Conservation (phyloP, 2,888 invertebrate genomes). For the Cephus runcator region DNA sequence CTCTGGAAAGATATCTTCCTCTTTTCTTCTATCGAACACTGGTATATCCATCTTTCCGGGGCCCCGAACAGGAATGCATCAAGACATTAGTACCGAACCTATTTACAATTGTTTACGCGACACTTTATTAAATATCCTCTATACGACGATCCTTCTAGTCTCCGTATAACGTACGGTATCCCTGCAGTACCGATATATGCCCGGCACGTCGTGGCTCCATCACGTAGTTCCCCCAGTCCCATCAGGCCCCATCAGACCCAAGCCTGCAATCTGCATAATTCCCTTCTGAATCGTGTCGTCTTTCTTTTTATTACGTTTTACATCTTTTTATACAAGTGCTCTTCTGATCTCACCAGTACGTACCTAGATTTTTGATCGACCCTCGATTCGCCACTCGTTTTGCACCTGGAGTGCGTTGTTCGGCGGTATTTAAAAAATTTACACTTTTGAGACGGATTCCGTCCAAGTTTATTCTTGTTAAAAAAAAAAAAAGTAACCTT, state of each 20-base stretch:
- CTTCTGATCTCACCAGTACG: not conserved
- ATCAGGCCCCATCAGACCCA: conserved; percentile 58
- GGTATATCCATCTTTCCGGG: not conserved
- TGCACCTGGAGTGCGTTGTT: not conserved
- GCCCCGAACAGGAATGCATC: not conserved
- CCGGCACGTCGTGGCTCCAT: conserved; percentile 45
- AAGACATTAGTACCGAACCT: not conserved
- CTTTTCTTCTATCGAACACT: not conserved
- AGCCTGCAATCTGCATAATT: conserved; percentile 65
- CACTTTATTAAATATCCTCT: not conserved
- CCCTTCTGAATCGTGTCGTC: conserved; percentile 54
- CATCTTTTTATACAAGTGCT: not conserved
- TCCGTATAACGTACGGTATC: not conserved
- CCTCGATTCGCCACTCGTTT: not conserved
- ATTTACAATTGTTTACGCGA: not conserved
- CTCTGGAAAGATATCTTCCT: not conserved
- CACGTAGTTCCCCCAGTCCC: conserved; percentile 45
- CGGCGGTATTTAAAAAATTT: not conserved
- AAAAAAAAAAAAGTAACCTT: not conserved
- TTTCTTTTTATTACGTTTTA: conserved; percentile 28
- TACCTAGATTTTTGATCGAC: not conserved
- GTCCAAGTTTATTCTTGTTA: not conserved
- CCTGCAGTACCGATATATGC: conserved; percentile 37
- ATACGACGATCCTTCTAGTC: not conserved
- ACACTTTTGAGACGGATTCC: not conserved